Evolutionary conservation across 2,888 invertebrate genomes (phyloP), one percentile per base, ranked within the genome.

Genomic region (Chymomyza amoena): DNA sequence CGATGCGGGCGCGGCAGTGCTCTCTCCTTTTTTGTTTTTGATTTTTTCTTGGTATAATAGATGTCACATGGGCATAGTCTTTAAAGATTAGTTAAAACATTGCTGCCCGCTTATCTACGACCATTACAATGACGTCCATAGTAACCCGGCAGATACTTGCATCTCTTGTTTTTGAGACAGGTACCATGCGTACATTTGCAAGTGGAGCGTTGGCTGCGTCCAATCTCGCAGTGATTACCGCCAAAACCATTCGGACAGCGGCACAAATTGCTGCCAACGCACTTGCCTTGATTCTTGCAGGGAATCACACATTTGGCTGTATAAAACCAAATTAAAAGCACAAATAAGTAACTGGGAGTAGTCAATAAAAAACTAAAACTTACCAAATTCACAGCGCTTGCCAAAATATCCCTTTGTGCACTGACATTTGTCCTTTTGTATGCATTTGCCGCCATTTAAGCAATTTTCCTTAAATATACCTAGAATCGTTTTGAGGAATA

Each of bases 381-480:
- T 93, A 97, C 97, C 97, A 92, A 95, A 96, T 94, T 98, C 97
- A 91, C 98, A 98, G 69, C 95, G 95, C 62, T 97, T 97, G 5
- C 98, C n/a, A n/a, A n/a, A n/a, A n/a, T n/a, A n/a, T n/a, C n/a
- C n/a, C n/a, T n/a, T n/a, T n/a, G n/a, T n/a, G n/a, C n/a, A n/a
- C n/a, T n/a, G n/a, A n/a, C n/a, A n/a, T n/a, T n/a, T n/a, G n/a
- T n/a, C n/a, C n/a, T n/a, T n/a, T n/a, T n/a, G n/a, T n/a, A n/a
- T n/a, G n/a, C n/a, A n/a, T n/a, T n/a, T n/a, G n/a, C n/a, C 98
- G 20, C 98, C 97, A 90, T 98, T 98, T 75, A 96, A 92, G 92
- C 98, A 98, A 91, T 97, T 97, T 86, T 97, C 95, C 16, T 95
- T 94, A 91, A 98, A 98, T 89, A 98, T 97, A 78, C 97, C 97